These are phyloP conservation scores for Drosophila setosimentum DNA, from an alignment of 2,888 invertebrate genomes.

Conservation along the genomic window DNA sequence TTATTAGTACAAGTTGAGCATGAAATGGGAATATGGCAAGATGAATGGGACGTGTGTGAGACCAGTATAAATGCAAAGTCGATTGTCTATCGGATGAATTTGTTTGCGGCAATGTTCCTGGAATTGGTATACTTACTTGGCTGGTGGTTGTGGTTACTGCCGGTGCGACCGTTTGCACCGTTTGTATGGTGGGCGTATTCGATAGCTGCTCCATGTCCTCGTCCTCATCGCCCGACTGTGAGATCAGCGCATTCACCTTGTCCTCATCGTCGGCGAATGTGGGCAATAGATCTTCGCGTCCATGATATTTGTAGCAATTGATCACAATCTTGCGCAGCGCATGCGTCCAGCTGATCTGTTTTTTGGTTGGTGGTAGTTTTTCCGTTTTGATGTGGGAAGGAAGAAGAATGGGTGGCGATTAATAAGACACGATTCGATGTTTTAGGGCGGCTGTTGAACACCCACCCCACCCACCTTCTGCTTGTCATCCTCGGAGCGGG, in stretches of 20 bases:
- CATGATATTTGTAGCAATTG: slow-evolving; percentile 99
- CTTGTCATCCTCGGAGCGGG: slow-evolving; percentile 97
- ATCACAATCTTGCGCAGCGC: slow-evolving; percentile 98
- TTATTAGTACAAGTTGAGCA: slow-evolving; percentile 11
- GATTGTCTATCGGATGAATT: not conserved
- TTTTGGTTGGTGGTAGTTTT: too few species aligned
- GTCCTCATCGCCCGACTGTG: slow-evolving; percentile 79
- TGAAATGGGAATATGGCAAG: not conserved
- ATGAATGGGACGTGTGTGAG: not conserved
- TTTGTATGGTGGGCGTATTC: slow-evolving; percentile 73
- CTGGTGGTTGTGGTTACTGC: slow-evolving; percentile 60
- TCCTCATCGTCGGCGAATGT: slow-evolving; percentile 97
- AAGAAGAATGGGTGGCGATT: slow-evolving; percentile 26
- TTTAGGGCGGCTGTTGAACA: slow-evolving; percentile 61
- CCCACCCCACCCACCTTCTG: slow-evolving; percentile 90
- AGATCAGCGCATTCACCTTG: slow-evolving; percentile 88
- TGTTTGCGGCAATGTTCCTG: not conserved
- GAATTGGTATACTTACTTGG: slow-evolving; percentile 65
- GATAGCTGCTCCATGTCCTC: slow-evolving; percentile 80
- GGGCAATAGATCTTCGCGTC: slow-evolving; percentile 96
- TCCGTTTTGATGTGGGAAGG: not conserved
- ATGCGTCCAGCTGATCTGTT: slow-evolving; percentile 98
- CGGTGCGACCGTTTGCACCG: slow-evolving; percentile 76
- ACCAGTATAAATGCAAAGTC: not conserved
- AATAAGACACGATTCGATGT: slow-evolving; percentile 35